Conservation (phyloP, 53 echinoderm and acorn worm genomes). For the Pentamera pediparva region DNA sequence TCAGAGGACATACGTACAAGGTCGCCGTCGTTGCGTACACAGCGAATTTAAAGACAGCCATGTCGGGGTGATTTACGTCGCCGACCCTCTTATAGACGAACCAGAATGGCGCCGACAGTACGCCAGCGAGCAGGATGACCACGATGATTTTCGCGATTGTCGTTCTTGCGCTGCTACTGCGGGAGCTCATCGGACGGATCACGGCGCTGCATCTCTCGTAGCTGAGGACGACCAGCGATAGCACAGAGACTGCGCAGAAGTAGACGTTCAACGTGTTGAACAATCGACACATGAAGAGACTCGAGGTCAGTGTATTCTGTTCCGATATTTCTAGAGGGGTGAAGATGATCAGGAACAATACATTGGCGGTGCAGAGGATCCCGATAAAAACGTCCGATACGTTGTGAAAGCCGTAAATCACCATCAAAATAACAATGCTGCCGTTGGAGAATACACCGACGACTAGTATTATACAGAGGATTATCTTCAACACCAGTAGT, state of each 20-base stretch:
- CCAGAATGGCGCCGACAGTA: slow-evolving; percentile 12
- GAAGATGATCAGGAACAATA: slow-evolving; percentile 9
- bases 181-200: slow-evolving; percentile 27
- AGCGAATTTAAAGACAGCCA: neutral
- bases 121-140: neutral
- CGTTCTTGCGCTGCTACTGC: slow-evolving; percentile 13
- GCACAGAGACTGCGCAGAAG: slow-evolving; percentile 33
- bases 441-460: slow-evolving; percentile 31
- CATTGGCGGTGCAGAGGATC: slow-evolving; percentile 37
- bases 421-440: slow-evolving; percentile 29
- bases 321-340: slow-evolving; percentile 11
- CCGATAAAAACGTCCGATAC: slow-evolving; percentile 49
- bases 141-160: neutral
- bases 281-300: slow-evolving; percentile 10
- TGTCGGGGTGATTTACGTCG: neutral
- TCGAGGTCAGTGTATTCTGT: neutral
- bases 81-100: slow-evolving; percentile 11
- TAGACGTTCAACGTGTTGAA: slow-evolving; percentile 15
- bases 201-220: slow-evolving; percentile 47
- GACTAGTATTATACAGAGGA: slow-evolving; percentile 33
- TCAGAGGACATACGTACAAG: neutral
- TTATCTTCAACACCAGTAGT: slow-evolving; percentile 6
- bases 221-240: slow-evolving; percentile 47
- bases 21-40: neutral
- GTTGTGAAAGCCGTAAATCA: slow-evolving; percentile 41